These are phyloP conservation scores for Saturnia japonica DNA, from an alignment of 2,888 invertebrate species.

Conservation along the genomic window DNA sequence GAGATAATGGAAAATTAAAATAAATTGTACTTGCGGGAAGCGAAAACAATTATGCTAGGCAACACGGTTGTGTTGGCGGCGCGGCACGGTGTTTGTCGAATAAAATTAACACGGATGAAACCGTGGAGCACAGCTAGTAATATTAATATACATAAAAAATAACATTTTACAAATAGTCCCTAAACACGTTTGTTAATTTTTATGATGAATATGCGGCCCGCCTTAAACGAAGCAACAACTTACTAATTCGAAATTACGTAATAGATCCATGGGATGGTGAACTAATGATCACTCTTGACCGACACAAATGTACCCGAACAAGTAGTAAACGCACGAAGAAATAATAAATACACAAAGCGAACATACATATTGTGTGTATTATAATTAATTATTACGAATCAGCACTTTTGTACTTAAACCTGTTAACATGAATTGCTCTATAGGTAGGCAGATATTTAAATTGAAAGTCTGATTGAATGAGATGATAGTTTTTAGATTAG, in stretches of 20 bases:
- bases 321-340: no score
- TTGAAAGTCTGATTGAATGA: neutral
- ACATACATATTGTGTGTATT: neutral
- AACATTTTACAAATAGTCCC: no score
- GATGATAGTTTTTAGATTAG: neutral
- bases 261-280: neutral
- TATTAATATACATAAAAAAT: no score
- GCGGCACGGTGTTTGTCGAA: no score
- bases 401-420: neutral
- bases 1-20: no score
- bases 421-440: neutral
- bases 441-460: neutral
- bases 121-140: no score
- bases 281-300: conserved; percentile 4
- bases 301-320: conserved; percentile 5
- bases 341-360: neutral
- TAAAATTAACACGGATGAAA: no score
- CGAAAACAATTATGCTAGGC: no score
- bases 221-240: neutral
- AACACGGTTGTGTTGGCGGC: no score
- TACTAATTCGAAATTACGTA: neutral
- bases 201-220: neutral
- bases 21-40: no score
- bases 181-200: neutral
- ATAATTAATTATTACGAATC: neutral